Conservation (phyloP, 2,797 vertebrate species). For the Silurus lanzhouensis region DNA sequence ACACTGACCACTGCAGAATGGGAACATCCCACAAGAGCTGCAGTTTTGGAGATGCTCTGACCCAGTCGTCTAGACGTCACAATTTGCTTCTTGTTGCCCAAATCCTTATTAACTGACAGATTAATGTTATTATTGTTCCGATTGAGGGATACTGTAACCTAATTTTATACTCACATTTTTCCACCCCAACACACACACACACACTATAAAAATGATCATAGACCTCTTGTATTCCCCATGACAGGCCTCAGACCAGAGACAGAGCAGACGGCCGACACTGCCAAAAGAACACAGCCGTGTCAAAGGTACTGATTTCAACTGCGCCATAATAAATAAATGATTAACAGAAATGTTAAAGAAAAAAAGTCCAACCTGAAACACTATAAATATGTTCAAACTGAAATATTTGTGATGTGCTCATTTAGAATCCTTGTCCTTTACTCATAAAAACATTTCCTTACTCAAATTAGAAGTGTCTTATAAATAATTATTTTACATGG, state of each 20-base stretch:
- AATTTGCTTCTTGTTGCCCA: too few species aligned
- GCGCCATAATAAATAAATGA: not conserved
- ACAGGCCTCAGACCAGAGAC: constrained; percentile 65
- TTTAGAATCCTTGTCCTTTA: not conserved
- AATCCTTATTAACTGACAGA: not conserved
- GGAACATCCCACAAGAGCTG: too few species aligned
- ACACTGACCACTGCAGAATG: too few species aligned
- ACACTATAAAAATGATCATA: not conserved
- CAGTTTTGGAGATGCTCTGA: too few species aligned
- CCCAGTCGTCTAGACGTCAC: too few species aligned
- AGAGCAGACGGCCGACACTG: constrained; percentile 65
- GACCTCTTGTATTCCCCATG: constrained; percentile 25
- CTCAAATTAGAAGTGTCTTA: not conserved
- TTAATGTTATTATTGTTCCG: not conserved
- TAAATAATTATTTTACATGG: not conserved
- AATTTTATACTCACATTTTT: not conserved
- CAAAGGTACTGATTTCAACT: constrained; percentile 66
- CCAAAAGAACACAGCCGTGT: constrained; percentile 62
- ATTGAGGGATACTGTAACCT: not conserved
- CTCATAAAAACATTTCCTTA: not conserved
- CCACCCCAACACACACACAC: too few species aligned
- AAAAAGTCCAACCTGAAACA: not conserved
- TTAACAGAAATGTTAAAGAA: not conserved
- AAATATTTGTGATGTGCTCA: not conserved
- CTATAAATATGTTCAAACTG: not conserved